Percentiles rank a stretch among this genome's conserved stretches.
Conservation (phyloP, 2,113 vertebrate genomes). For the Tragelaphus imberbis region DNA sequence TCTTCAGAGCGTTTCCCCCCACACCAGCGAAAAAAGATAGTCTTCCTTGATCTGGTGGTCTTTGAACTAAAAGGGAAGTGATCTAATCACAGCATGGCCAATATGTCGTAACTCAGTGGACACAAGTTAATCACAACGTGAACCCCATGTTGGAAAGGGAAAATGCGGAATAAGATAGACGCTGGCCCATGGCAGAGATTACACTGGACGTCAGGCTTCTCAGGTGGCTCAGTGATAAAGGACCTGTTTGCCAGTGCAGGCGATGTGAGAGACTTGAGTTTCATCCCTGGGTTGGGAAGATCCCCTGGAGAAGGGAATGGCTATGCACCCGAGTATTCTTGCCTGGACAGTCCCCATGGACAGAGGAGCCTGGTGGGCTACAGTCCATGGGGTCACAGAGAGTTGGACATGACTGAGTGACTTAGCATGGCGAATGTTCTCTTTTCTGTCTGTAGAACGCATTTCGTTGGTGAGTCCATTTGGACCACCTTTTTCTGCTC, state of each 20-base stretch:
- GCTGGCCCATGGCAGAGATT: background rate
- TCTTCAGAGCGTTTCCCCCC: background rate
- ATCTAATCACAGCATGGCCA: background rate
- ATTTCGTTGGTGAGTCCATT: background rate
- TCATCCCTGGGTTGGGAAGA: background rate
- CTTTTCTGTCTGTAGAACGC: background rate
- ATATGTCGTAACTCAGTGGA: background rate
- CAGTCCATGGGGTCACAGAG: background rate
- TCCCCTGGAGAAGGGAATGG: background rate
- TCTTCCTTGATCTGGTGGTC: background rate
- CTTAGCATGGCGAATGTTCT: background rate
- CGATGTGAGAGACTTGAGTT: background rate
- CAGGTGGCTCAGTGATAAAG: background rate
- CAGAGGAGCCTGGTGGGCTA: background rate
- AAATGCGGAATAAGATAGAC: background rate
- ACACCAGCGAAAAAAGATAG: background rate
- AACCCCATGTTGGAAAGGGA: background rate
- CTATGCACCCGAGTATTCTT: rapidly evolving
- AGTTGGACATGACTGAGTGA: background rate
- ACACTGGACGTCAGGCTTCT: background rate
- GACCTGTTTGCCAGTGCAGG: background rate
- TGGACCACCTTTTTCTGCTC: background rate
- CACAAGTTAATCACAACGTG: background rate
- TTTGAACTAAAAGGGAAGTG: background rate
- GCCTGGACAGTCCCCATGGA: background rate